Evolutionary conservation across 2,797 vertebrate genomes (phyloP).

Genomic region (Poeciliopsis paucimaculata): DNA sequence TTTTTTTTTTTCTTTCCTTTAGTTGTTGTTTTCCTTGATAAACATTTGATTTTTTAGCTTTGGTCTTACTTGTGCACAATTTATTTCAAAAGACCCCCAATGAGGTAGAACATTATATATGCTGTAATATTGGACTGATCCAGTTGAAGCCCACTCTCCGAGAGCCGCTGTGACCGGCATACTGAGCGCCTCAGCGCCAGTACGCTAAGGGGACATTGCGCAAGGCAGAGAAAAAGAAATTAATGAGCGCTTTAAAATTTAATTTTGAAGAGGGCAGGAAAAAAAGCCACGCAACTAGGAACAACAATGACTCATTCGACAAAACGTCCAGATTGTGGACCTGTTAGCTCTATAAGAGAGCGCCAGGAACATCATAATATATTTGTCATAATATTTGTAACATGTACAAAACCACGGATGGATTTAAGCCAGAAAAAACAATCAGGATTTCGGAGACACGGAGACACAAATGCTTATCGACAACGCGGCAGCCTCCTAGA

Average conservation of each 20-base stretch:
- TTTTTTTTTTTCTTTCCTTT: slow-evolving; percentile 7
- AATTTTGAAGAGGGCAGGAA: slow-evolving; percentile 29
- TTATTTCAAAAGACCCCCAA: slow-evolving; percentile 47
- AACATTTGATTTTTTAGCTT: slow-evolving; percentile 33
- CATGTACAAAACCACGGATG: slow-evolving; percentile 17
- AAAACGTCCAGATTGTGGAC: slow-evolving; percentile 33
- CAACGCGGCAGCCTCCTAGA: neutral
- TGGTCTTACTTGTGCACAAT: slow-evolving; percentile 39
- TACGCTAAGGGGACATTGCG: slow-evolving; percentile 27
- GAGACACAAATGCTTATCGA: slow-evolving; percentile 9
- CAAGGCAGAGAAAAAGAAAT: slow-evolving; percentile 39
- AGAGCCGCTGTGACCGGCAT: slow-evolving; percentile 43
- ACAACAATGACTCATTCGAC: slow-evolving; percentile 45
- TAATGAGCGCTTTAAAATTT: slow-evolving; percentile 49
- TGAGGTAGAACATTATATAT: slow-evolving; percentile 48
- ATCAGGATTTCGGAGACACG: slow-evolving; percentile 20
- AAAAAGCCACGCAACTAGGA: slow-evolving; percentile 31
- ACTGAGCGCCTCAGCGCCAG: slow-evolving; percentile 30
- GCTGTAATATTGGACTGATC: slow-evolving; percentile 24
- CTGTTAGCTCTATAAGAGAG: slow-evolving; percentile 11
- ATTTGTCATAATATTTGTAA: slow-evolving; percentile 2
- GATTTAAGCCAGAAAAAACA: slow-evolving; percentile 26
- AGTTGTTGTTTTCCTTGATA: slow-evolving; percentile 21
- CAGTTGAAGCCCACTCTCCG: slow-evolving; percentile 38
- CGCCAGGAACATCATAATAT: slow-evolving; percentile 20